These are phyloP conservation scores for Leptinotarsa rubiginosa DNA, from an alignment of 2,888 invertebrate genomes.

Conservation along the genomic window DNA sequence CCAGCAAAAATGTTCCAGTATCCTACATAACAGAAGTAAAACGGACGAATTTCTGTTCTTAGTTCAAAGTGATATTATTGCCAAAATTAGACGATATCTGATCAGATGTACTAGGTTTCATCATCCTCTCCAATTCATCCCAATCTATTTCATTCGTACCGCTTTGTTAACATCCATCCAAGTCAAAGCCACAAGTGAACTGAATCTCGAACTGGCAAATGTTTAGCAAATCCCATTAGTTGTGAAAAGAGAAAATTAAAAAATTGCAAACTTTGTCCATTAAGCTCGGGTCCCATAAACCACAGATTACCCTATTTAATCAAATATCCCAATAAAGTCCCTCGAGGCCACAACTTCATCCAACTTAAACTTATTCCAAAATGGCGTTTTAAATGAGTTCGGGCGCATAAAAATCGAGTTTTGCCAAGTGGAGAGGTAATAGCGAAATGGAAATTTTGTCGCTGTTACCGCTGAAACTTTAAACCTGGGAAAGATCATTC, in stretches of 20 bases:
- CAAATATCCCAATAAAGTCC: conserved; percentile 2
- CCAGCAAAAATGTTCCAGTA: too few relatives aligned
- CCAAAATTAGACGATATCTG: too few relatives aligned
- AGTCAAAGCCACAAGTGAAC: neutral
- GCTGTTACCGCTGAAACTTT: neutral
- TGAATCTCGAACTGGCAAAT: neutral
- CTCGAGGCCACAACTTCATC: conserved; percentile 5
- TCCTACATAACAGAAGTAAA: too few relatives aligned
- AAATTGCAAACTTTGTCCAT: conserved; percentile 1
- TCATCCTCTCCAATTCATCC: too few relatives aligned
- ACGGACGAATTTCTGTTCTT: too few relatives aligned
- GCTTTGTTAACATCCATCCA: neutral
- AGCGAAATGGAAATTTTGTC: conserved; percentile 4
- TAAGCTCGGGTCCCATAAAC: neutral
- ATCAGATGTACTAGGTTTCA: too few relatives aligned
- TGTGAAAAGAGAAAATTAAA: neutral
- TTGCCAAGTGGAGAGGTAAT: neutral
- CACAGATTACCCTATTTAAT: conserved; percentile 13
- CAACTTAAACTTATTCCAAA: conserved; percentile 13
- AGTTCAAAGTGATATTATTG: too few relatives aligned
- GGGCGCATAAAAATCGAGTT: conserved; percentile 1
- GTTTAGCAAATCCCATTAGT: neutral
- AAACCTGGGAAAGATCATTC: neutral
- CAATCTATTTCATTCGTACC: too few relatives aligned
- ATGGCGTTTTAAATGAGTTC: conserved; percentile 7